Evolutionary conservation across 2,888 invertebrate species (phyloP).

Genomic region (Alentia gelatinosa): DNA sequence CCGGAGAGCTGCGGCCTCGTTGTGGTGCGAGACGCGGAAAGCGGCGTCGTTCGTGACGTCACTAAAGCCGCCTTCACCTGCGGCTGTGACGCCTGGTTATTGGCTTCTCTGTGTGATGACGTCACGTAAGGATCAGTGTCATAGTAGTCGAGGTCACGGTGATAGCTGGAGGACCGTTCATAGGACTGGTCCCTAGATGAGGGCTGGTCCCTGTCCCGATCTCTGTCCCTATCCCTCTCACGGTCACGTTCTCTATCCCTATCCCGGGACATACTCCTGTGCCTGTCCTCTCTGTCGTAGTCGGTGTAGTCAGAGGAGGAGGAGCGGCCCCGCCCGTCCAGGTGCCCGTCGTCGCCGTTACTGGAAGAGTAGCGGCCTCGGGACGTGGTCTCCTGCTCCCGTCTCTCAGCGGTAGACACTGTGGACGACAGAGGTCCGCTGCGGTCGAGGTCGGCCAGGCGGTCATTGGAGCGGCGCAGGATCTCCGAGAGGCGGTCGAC

Average conservation of each 20-base stretch:
- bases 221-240: background rate
- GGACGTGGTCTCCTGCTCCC: too few relatives aligned
- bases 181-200: background rate
- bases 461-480: slow-evolving; percentile 29
- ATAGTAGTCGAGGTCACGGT: background rate
- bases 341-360: background rate
- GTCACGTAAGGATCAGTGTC: background rate
- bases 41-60: slow-evolving; percentile 26
- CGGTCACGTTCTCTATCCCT: background rate
- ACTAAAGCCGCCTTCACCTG: background rate
- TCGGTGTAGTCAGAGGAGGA: background rate
- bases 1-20: background rate
- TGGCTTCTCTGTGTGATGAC: background rate
- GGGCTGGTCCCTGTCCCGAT: background rate
- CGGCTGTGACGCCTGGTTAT: background rate
- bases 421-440: too few relatives aligned
- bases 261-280: background rate
- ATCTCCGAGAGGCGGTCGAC: slow-evolving; percentile 35
- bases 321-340: too few relatives aligned
- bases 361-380: background rate
- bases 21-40: background rate
- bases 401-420: too few relatives aligned
- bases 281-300: background rate
- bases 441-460: slow-evolving; percentile 20
- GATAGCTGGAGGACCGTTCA: background rate